phyloP scores from a whole-genome alignment of 2,113 vertebrate genomes.

The Prunella himalayana region DNA sequence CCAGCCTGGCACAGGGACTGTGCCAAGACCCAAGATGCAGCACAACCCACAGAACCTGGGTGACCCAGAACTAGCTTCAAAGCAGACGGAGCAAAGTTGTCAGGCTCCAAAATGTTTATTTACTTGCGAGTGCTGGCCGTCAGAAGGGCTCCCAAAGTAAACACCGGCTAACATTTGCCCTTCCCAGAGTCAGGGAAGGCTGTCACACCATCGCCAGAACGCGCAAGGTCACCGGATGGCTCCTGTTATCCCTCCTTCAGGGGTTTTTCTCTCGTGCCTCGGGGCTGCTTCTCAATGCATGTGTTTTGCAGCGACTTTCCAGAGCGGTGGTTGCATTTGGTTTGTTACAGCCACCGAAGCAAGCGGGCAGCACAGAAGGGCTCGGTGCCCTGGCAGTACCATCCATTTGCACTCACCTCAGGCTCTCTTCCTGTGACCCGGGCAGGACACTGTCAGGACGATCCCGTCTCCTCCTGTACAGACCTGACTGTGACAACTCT shows the following conservation, averaged over 20 bases:
- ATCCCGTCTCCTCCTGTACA: slow-evolving; percentile 90
- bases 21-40: background rate
- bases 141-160: background rate
- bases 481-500: slow-evolving; percentile 88
- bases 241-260: background rate
- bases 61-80: background rate
- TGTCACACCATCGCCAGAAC: background rate
- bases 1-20: background rate
- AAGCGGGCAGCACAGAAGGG: background rate
- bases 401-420: slow-evolving; percentile 78
- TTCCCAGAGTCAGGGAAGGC: background rate
- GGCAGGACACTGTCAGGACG: slow-evolving; percentile 83
- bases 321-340: background rate
- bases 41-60: background rate
- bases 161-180: background rate
- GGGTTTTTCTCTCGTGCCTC: background rate
- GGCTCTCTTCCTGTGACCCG: slow-evolving; percentile 66
- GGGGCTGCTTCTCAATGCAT: background rate
- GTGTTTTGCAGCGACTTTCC: background rate
- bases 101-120: background rate
- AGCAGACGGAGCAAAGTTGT: background rate
- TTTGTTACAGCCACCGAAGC: background rate
- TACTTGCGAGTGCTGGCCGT: background rate
- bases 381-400: background rate
- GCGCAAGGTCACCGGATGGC: background rate